Conservation (phyloP, 1,140 invertebrate genomes). For the Chlorops oryzae region DNA sequence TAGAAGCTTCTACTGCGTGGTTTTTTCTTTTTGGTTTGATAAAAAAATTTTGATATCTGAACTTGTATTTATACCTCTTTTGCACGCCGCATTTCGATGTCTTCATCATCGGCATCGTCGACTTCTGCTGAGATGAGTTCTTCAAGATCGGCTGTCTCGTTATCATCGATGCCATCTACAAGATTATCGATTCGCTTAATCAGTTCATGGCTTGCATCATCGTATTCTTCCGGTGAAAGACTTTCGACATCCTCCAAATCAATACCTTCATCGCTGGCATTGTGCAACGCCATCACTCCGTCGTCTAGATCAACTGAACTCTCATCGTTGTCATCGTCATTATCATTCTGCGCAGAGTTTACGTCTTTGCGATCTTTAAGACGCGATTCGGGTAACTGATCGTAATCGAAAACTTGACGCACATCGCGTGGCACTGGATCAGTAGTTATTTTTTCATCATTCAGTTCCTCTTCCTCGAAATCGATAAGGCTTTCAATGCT, state of each 20-base stretch:
- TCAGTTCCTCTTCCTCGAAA: slow-evolving; percentile 17
- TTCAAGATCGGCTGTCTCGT: slow-evolving; percentile 14
- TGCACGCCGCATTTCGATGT: too few species aligned
- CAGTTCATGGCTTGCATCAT: slow-evolving; percentile 27
- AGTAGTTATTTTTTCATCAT: slow-evolving; percentile 22
- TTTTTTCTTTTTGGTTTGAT: too few species aligned
- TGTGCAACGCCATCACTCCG: slow-evolving; percentile 13
- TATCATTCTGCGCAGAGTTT: slow-evolving; percentile 10
- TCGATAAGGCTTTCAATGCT: slow-evolving; percentile 22
- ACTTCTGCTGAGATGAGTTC: background rate
- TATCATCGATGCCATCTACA: slow-evolving; percentile 33
- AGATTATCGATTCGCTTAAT: slow-evolving; percentile 42
- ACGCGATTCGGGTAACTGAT: slow-evolving; percentile 43
- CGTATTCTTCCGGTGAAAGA: background rate
- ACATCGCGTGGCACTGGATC: slow-evolving; percentile 31
- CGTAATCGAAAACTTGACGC: slow-evolving; percentile 44
- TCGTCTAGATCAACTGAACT: slow-evolving; percentile 17
- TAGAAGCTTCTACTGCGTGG: too few species aligned
- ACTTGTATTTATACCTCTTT: too few species aligned
- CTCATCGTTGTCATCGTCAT: slow-evolving; percentile 14
- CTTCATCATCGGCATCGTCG: background rate
- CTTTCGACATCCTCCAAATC: too few species aligned
- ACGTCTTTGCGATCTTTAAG: slow-evolving; percentile 18
- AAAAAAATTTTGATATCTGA: too few species aligned
- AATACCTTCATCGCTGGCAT: too few species aligned